phyloP scores from a whole-genome alignment of 1,140 invertebrate species.

The Hypothenemus hampei region DNA sequence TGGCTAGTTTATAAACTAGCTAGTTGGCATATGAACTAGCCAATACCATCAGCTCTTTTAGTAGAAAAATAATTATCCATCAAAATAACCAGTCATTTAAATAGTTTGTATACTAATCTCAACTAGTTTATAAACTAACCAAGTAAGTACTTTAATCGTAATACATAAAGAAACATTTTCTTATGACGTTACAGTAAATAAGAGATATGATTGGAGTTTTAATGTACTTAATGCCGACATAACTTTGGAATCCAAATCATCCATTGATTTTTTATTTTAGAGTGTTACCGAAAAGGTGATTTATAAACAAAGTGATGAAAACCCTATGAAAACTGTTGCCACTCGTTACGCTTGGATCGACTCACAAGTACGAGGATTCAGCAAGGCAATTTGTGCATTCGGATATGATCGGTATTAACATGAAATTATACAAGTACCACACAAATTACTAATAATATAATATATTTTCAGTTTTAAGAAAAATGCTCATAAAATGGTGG shows the following conservation, averaged over 20 bases:
- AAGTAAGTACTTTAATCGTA: too few species aligned
- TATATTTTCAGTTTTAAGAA: conserved; percentile 59
- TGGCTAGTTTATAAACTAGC: too few species aligned
- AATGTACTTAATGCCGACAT: too few species aligned
- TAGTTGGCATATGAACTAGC: too few species aligned
- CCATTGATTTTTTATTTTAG: conserved; percentile 50
- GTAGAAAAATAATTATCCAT: too few species aligned
- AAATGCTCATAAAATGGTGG: conserved; percentile 73
- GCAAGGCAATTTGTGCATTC: conserved; percentile 81
- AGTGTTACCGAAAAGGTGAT: conserved; percentile 84
- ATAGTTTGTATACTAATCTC: neutral
- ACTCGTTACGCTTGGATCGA: conserved; percentile 79
- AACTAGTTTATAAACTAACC: neutral
- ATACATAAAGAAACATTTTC: too few species aligned
- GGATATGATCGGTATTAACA: conserved; percentile 62
- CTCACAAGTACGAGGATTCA: conserved; percentile 81
- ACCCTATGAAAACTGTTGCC: conserved; percentile 70
- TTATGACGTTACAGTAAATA: too few species aligned
- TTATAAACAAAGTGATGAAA: conserved; percentile 65
- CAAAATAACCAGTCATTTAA: too few species aligned
- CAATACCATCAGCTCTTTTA: too few species aligned
- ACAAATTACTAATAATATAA: neutral
- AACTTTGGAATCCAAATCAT: too few species aligned
- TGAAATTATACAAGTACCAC: neutral
- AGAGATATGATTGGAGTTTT: too few species aligned